These are phyloP conservation scores for Portunus trituberculatus DNA, from an alignment of 1,140 invertebrate genomes.

Conservation along the genomic window DNA sequence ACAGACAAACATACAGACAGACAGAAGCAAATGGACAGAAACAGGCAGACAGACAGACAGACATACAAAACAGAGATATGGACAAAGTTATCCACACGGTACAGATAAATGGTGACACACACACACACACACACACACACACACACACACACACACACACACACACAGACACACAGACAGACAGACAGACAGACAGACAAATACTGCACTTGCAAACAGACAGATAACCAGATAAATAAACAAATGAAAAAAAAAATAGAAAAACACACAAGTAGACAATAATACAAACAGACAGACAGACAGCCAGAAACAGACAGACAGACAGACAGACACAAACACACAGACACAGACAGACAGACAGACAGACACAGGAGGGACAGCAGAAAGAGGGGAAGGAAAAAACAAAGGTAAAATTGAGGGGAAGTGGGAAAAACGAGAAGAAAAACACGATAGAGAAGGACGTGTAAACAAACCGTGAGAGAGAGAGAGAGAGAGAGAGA, in stretches of 20 bases:
- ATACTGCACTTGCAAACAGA: background rate
- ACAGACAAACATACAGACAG: background rate
- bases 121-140: background rate
- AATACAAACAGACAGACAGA: background rate
- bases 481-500: conserved; percentile 29
- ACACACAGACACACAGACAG: background rate
- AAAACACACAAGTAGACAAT: background rate
- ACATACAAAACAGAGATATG: background rate
- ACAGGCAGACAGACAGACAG: background rate
- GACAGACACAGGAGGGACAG: background rate
- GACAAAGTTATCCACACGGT: background rate
- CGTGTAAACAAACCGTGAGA: background rate
- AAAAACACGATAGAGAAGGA: background rate
- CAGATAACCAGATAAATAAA: background rate
- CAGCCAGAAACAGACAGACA: background rate
- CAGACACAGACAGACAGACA: background rate
- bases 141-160: background rate
- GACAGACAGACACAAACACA: background rate
- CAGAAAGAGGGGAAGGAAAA: background rate
- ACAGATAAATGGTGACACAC: background rate
- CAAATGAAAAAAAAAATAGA: background rate
- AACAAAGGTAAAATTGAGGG: background rate
- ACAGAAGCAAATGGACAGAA: background rate
- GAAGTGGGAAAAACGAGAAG: background rate
- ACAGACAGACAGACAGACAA: background rate